These are phyloP conservation scores for Drosophila mercatorum DNA, from an alignment of 2,888 invertebrate genomes.

Conservation along the genomic window DNA sequence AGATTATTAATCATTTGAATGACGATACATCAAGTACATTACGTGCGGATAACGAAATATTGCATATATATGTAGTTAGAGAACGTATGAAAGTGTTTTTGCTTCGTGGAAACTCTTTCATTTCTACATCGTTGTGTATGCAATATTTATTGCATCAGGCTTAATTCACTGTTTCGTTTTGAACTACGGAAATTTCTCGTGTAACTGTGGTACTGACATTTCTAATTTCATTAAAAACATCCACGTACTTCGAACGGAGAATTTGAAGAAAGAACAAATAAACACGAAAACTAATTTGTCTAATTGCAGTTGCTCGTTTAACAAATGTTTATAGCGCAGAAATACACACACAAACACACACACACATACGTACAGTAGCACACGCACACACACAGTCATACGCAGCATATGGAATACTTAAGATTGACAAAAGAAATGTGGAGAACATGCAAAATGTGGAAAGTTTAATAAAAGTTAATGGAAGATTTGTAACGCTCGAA, in stretches of 20 bases:
- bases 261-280: slow-evolving; percentile 8
- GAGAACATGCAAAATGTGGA: slow-evolving; percentile 50
- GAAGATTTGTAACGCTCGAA: slow-evolving; percentile 65
- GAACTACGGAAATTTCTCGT: slow-evolving; percentile 46
- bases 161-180: slow-evolving; percentile 42
- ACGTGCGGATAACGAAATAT: slow-evolving; percentile 35
- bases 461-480: slow-evolving; percentile 61
- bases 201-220: slow-evolving; percentile 32
- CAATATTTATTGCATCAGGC: slow-evolving; percentile 46
- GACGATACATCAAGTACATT: slow-evolving; percentile 45
- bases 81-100: slow-evolving; percentile 15
- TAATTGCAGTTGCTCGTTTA: slow-evolving; percentile 62
- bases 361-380: background rate
- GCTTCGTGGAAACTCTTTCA: slow-evolving; percentile 23
- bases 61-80: slow-evolving; percentile 4
- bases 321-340: slow-evolving; percentile 53
- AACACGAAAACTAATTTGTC: slow-evolving; percentile 50
- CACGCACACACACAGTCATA: slow-evolving; percentile 25
- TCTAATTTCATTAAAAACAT: slow-evolving; percentile 64
- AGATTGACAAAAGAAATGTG: slow-evolving; percentile 27
- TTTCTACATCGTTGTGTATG: slow-evolving; percentile 11
- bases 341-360: slow-evolving; percentile 34
- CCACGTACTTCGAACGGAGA: slow-evolving; percentile 31
- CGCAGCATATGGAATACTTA: slow-evolving; percentile 45
- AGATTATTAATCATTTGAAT: slow-evolving; percentile 45